These are phyloP conservation scores for Mythimna albipuncta DNA, from an alignment of 2,888 invertebrate genomes.

Conservation along the genomic window DNA sequence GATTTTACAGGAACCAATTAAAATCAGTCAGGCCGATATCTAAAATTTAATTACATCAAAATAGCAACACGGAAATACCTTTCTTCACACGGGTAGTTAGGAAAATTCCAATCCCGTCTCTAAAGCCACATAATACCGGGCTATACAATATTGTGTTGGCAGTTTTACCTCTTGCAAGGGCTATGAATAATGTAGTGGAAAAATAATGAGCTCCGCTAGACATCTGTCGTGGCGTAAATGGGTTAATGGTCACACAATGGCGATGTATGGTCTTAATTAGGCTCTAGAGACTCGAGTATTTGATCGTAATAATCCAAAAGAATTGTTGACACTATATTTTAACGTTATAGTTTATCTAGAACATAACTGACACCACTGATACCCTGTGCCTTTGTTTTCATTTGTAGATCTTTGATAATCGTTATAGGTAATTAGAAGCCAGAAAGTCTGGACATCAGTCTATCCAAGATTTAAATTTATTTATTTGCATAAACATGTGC, in stretches of 20 bases:
- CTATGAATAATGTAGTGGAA: constrained; percentile 76
- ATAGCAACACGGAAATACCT: background rate
- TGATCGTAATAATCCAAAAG: too few species aligned
- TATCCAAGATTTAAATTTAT: too few species aligned
- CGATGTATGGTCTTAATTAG: constrained; percentile 36
- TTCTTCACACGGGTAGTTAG: background rate
- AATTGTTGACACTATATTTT: too few species aligned
- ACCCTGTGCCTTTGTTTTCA: too few species aligned
- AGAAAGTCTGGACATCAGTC: too few species aligned
- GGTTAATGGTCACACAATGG: constrained; percentile 48
- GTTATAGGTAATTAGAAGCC: too few species aligned
- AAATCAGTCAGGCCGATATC: background rate
- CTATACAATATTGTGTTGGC: constrained; percentile 58
- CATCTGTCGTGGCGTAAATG: constrained; percentile 67
- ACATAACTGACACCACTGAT: too few species aligned
- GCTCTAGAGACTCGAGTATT: constrained; percentile 2
- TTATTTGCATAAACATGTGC: too few species aligned
- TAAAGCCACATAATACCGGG: constrained; percentile 37
- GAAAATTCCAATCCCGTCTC: constrained; percentile 36
- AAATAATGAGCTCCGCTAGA: constrained; percentile 73
- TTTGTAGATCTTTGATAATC: too few species aligned
- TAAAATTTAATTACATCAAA: constrained; percentile 17
- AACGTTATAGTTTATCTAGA: too few species aligned
- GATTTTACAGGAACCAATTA: background rate
- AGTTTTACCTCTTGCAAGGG: constrained; percentile 65